Conservation (phyloP, 2,113 vertebrate species). For the Aphelocoma coerulescens region DNA sequence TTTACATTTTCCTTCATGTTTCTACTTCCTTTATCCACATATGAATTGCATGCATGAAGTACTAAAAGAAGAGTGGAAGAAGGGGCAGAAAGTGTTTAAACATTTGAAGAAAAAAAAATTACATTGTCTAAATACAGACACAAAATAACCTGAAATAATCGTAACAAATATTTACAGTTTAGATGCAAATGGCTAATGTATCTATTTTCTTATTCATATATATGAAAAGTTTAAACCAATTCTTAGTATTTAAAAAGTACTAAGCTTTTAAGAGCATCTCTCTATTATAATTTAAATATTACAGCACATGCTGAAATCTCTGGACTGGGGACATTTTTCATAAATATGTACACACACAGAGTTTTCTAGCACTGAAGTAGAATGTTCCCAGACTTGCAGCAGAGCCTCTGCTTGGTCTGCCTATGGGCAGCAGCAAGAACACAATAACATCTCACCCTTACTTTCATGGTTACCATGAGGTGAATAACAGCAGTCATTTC, state of each 20-base stretch:
- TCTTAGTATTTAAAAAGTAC: background rate
- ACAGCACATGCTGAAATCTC: background rate
- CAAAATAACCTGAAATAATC: background rate
- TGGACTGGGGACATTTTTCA: background rate
- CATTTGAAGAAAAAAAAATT: background rate
- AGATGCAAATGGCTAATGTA: background rate
- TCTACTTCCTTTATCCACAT: background rate
- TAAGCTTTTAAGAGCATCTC: background rate
- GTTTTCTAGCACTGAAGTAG: background rate
- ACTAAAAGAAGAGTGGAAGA: background rate
- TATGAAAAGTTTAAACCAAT: background rate
- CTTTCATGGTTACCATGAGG: background rate
- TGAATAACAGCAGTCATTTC: background rate
- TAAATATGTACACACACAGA: background rate
- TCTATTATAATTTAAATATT: background rate
- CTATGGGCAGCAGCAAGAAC: background rate
- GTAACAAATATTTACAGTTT: background rate
- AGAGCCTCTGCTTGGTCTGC: background rate
- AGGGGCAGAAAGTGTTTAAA: background rate
- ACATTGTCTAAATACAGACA: background rate
- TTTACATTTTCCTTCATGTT: background rate
- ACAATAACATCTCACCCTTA: background rate
- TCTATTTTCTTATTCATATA: background rate
- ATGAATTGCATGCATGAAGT: accelerated
- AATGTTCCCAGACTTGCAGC: background rate